phyloP scores from a whole-genome alignment of 2,113 vertebrate species.

The Phrynocephalus versicolor region DNA sequence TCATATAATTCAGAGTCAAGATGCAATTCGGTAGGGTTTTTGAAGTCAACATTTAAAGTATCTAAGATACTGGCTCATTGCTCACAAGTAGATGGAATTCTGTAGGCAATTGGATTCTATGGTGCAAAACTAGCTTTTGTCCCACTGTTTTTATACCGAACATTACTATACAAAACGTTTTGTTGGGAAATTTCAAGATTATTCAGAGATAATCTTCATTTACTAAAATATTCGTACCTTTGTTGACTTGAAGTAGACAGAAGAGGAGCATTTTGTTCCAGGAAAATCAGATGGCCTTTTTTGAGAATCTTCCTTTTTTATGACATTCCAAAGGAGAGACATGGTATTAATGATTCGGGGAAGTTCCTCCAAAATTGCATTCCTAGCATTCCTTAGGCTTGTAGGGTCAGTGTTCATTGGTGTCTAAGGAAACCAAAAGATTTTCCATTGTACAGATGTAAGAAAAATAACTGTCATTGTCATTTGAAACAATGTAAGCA shows the following conservation, averaged over 20 bases:
- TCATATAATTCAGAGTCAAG: no score
- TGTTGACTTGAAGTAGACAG: conserved; percentile 91
- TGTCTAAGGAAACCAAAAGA: conserved; percentile 64
- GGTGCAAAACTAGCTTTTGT: background rate
- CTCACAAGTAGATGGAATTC: background rate
- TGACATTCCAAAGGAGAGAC: conserved; percentile 88
- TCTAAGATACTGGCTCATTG: background rate
- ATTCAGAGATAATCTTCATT: background rate
- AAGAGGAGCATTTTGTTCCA: conserved; percentile 81
- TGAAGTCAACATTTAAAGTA: background rate
- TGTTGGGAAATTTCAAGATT: background rate
- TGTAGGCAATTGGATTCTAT: no score
- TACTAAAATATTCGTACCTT: conserved; percentile 77
- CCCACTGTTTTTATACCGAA: background rate
- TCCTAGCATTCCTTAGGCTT: conserved; percentile 88
- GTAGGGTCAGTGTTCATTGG: conserved; percentile 75
- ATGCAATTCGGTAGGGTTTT: background rate
- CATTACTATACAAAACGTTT: no score
- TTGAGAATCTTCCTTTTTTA: conserved; percentile 84
- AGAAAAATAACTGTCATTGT: background rate
- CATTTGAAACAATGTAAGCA: background rate
- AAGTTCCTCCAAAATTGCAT: conserved; percentile 88
- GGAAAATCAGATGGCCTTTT: conserved; percentile 80
- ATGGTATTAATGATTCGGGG: conserved; percentile 88
- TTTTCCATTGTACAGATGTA: background rate